Percentiles rank a stretch among this genome's conserved stretches.
phyloP scores from a whole-genome alignment of 2,888 invertebrate genomes.

The Caenorhabditis sinica region DNA sequence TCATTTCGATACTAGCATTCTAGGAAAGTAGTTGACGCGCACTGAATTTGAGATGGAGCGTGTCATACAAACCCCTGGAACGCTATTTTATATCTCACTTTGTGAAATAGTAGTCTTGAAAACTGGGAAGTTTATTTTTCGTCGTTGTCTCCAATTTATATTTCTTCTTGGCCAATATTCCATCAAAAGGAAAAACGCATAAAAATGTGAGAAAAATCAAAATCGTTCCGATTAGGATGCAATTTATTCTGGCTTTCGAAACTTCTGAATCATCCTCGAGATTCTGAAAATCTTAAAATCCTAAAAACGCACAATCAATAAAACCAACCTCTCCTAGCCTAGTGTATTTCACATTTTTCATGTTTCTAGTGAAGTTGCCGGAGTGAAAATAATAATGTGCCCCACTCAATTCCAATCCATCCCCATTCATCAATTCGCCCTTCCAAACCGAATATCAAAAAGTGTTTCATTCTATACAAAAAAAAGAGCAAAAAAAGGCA shows the following conservation, averaged over 20 bases:
- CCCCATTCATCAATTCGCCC: background rate
- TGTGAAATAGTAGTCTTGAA: slow-evolving; percentile 50
- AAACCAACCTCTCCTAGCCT: background rate
- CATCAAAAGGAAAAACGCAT: background rate
- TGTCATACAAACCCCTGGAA: too few species aligned
- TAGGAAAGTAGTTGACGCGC: too few species aligned
- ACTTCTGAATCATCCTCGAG: too few species aligned
- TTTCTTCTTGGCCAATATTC: background rate
- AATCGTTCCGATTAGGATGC: background rate
- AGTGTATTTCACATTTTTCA: slow-evolving; percentile 10
- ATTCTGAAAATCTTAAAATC: too few species aligned
- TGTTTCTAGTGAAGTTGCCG: background rate
- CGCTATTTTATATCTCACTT: slow-evolving; percentile 5
- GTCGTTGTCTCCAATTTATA: background rate
- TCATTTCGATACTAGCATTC: too few species aligned
- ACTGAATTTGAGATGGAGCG: too few species aligned
- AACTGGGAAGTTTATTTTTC: background rate
- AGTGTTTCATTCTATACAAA: too few species aligned
- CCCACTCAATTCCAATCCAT: background rate
- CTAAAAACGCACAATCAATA: too few species aligned
- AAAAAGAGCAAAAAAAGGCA: too few species aligned
- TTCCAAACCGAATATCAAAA: background rate
- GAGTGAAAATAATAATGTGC: background rate
- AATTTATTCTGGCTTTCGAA: too few species aligned
- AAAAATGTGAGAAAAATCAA: background rate